Evolutionary conservation across 2,888 invertebrate genomes (phyloP), one percentile per base, ranked within the genome.

Genomic region (Acleris sparsana): DNA sequence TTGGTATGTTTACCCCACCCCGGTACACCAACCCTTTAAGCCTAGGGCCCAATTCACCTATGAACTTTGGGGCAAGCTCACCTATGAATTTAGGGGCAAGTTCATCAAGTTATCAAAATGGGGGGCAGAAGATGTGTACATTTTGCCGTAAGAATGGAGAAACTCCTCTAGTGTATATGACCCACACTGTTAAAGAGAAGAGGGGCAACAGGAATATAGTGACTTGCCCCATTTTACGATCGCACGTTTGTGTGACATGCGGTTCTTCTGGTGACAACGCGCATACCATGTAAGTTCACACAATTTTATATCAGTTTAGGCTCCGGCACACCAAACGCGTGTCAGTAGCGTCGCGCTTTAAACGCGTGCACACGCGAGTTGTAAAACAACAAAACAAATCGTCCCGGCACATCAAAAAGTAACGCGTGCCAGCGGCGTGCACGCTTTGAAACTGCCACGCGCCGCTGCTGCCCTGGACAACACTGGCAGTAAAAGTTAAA

Each of bases 71-170:
- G 25, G 49, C 48, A 49, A 58, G n/a, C 17, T 58, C 33, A 0
- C 49, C 48, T 59, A 33, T 29, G 17, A 49, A 25, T 11, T 29
- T 49, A 18, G 49, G 58, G 33, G 48, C 73, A 2, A 68, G 70
- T 48, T 64, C 71, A 4, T 73, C 74, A 1, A 70, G 58, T 0
- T 71, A 68, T 6, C 69, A 71, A 25, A 70, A 71, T 16, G 58
- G 62, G 11, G 62, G 66, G 3, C 57, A 71, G 17, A 87, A 83
- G 55, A 79, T 88, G 74, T 91, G 92, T 62, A 85, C 85, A 0
- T 90, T 92, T 69, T 92, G 92, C 53, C 82, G 87, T 0, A 92
- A 92, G 70, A 92, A 92, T 69, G 92, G 92, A 0, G 92, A 92
- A 72, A 85, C 86, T 1, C 84, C 89, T 0, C 44, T 81, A 20